Percentiles rank a stretch among this genome's conserved stretches.
These are phyloP conservation scores for Caenorhabditis imperialis DNA, from an alignment of 2,888 invertebrate species.

Conservation along the genomic window DNA sequence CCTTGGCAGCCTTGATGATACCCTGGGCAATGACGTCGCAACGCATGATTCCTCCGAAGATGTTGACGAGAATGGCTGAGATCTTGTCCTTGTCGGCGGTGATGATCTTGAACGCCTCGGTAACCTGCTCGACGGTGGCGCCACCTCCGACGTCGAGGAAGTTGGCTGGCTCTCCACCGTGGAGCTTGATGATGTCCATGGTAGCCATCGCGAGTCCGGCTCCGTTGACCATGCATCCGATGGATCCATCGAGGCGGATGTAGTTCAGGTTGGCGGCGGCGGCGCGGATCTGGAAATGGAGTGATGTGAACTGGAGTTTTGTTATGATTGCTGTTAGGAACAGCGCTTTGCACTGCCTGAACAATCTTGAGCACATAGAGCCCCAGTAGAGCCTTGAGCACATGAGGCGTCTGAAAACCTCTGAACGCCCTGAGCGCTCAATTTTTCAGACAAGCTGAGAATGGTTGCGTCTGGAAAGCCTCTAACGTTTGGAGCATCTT, in stretches of 20 bases:
- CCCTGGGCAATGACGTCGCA: slow-evolving; percentile 97
- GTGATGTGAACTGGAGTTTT: not conserved
- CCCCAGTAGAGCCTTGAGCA: too few relatives aligned
- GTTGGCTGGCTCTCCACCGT: slow-evolving; percentile 97
- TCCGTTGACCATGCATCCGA: slow-evolving; percentile 96
- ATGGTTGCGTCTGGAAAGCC: too few relatives aligned
- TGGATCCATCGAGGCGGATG: slow-evolving; percentile 96
- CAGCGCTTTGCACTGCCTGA: too few relatives aligned
- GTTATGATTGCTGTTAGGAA: not conserved
- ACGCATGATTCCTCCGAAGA: slow-evolving; percentile 99
- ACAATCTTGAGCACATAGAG: too few relatives aligned
- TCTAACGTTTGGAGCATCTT: too few relatives aligned
- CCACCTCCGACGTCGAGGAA: slow-evolving; percentile 97
- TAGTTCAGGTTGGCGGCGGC: slow-evolving; percentile 92
- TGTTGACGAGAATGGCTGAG: slow-evolving; percentile 92
- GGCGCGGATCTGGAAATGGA: slow-evolving; percentile 90
- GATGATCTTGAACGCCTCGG: slow-evolving; percentile 91
- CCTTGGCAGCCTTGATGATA: slow-evolving; percentile 90
- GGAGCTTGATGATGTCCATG: slow-evolving; percentile 97
- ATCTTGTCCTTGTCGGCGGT: slow-evolving; percentile 83
- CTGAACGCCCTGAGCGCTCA: too few relatives aligned
- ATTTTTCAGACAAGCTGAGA: too few relatives aligned
- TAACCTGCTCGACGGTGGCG: slow-evolving; percentile 86
- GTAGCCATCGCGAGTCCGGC: slow-evolving; percentile 99
- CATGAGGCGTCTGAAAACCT: too few relatives aligned